Percentiles rank a stretch among this genome's conserved stretches.
Conservation (phyloP, 2,113 vertebrate species). For the Regulus satrapa region DNA sequence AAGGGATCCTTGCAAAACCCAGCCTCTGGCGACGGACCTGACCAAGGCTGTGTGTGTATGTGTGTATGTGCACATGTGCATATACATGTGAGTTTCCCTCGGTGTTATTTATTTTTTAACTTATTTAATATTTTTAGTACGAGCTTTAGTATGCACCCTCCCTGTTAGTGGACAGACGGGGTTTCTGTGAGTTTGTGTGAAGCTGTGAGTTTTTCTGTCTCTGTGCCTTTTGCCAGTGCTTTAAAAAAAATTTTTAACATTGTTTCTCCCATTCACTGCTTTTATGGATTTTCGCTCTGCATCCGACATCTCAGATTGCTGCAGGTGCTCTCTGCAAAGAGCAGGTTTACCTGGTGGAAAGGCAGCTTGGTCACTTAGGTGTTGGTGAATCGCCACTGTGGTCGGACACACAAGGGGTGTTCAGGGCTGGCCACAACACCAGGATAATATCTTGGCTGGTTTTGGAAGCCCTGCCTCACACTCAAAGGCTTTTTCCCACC, state of each 20-base stretch:
- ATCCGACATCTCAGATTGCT: not conserved
- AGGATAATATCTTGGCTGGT: not conserved
- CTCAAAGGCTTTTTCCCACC: not conserved
- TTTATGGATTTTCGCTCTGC: not conserved
- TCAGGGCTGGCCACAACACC: not conserved
- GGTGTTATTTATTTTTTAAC: conserved; percentile 13
- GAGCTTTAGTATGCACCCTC: not conserved
- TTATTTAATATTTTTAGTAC: not conserved
- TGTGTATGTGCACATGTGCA: not conserved
- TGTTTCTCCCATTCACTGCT: not conserved
- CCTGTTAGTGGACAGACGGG: not conserved
- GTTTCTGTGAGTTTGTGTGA: not conserved
- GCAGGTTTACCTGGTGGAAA: not conserved
- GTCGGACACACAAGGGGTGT: not conserved
- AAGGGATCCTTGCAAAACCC: not conserved
- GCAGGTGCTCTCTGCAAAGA: not conserved
- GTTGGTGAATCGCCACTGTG: not conserved
- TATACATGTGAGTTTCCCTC: not conserved
- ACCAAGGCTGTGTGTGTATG: not conserved
- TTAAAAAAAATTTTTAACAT: not conserved
- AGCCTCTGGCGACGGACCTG: not conserved
- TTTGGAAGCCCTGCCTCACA: not conserved
- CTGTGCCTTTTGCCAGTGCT: conserved; percentile 50
- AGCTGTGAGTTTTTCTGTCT: conserved; percentile 9
- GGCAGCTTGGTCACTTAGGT: not conserved